A percentile compares a stretch with the other conserved stretches of the same genome.
Conservation (phyloP, 92 coral and sea anemone species). For the Palythoa caribaeorum region DNA sequence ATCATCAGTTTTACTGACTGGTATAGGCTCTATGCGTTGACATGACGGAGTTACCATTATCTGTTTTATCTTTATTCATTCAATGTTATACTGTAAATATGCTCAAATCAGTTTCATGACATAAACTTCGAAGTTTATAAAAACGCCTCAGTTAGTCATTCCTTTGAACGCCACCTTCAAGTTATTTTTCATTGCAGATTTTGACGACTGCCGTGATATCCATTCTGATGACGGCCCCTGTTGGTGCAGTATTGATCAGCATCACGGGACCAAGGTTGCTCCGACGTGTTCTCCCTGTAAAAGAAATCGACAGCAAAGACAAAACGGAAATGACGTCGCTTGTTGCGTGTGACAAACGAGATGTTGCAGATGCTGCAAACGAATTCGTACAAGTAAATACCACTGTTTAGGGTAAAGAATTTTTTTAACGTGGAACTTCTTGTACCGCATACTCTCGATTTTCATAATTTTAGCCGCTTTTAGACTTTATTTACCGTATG, state of each 20-base stretch:
- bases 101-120: too few relatives aligned
- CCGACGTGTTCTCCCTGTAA: conserved; percentile 56
- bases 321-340: conserved; percentile 24
- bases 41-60: too few relatives aligned
- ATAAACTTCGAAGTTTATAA: too few relatives aligned
- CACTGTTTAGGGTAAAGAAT: too few relatives aligned
- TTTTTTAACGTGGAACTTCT: too few relatives aligned
- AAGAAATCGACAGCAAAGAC: conserved; percentile 1
- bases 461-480: too few relatives aligned
- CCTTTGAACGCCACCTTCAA: background rate
- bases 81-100: too few relatives aligned
- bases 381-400: background rate
- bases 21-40: too few relatives aligned
- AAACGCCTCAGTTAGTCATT: background rate
- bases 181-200: conserved; percentile 62
- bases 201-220: conserved; percentile 96
- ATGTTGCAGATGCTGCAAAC: background rate
- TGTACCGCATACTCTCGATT: too few relatives aligned
- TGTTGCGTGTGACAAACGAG: conserved; percentile 16
- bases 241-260: conserved; percentile 90
- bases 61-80: too few relatives aligned
- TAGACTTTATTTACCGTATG: too few relatives aligned
- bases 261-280: conserved; percentile 83
- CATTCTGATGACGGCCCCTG: conserved; percentile 93
- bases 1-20: too few relatives aligned